phyloP scores from a whole-genome alignment of 2,113 vertebrate genomes.

The Bettongia penicillata region DNA sequence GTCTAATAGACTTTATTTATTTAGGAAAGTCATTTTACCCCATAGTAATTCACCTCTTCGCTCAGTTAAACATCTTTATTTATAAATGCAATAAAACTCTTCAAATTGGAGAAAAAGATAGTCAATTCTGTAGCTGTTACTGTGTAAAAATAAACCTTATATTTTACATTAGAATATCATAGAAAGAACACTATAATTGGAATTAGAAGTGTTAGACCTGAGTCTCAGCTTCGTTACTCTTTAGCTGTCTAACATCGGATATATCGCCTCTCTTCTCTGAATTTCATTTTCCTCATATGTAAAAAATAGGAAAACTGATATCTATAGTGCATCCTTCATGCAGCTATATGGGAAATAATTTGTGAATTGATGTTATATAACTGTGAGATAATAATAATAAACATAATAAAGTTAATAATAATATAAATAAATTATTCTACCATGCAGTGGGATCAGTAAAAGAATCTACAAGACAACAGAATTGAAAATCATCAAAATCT shows the following conservation, averaged over 20 bases:
- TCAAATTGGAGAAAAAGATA: neutral
- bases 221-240: neutral
- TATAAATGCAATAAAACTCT: neutral
- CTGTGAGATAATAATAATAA: neutral
- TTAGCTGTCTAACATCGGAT: neutral
- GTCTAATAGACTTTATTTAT: neutral
- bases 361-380: neutral
- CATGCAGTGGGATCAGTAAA: neutral
- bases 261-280: neutral
- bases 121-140: neutral
- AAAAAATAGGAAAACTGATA: neutral
- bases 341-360: neutral
- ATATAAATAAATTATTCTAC: neutral
- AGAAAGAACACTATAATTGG: neutral
- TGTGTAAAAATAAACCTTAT: neutral
- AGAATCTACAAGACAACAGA: neutral
- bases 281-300: neutral
- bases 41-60: neutral
- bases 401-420: neutral
- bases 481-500: slow-evolving; percentile 32
- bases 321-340: neutral
- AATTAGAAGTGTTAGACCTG: neutral
- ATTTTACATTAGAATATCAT: neutral
- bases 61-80: neutral
- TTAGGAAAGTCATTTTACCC: neutral